Evolutionary conservation across 1,140 invertebrate species (phyloP).

Genomic region (Daktulosphaira vitifoliae): DNA sequence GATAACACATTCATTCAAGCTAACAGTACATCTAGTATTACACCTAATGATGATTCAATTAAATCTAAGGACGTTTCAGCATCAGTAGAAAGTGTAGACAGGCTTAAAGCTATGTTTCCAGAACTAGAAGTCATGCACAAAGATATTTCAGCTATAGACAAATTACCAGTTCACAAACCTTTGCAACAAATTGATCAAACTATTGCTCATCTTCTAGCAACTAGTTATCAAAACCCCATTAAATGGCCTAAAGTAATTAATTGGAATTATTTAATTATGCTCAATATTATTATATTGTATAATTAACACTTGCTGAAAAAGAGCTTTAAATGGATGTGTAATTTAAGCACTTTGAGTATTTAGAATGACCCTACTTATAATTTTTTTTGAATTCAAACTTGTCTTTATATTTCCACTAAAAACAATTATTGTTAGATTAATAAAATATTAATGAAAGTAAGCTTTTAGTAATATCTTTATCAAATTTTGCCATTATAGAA

Average conservation of each 20-base stretch:
- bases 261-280: constrained; percentile 36
- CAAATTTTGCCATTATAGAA: no score
- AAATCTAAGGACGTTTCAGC: constrained; percentile 12
- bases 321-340: no score
- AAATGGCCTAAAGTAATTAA: constrained; percentile 51
- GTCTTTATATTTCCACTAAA: no score
- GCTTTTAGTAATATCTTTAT: no score
- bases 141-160: constrained; percentile 44
- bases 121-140: constrained; percentile 61
- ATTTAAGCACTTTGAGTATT: no score
- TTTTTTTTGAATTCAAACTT: no score
- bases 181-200: constrained; percentile 47
- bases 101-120: constrained; percentile 60
- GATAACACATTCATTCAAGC: not conserved
- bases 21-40: not conserved
- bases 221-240: constrained; percentile 48
- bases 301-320: no score
- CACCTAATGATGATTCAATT: not conserved
- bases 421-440: no score
- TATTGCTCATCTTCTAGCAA: constrained; percentile 53
- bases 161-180: constrained; percentile 17
- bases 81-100: constrained; percentile 37
- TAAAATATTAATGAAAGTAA: no score
- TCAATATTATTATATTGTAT: no score
- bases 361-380: no score